A percentile compares a stretch with the other conserved stretches of the same genome.
Conservation (phyloP, 23 tunicate genomes). For the Botrylloides violaceus region DNA sequence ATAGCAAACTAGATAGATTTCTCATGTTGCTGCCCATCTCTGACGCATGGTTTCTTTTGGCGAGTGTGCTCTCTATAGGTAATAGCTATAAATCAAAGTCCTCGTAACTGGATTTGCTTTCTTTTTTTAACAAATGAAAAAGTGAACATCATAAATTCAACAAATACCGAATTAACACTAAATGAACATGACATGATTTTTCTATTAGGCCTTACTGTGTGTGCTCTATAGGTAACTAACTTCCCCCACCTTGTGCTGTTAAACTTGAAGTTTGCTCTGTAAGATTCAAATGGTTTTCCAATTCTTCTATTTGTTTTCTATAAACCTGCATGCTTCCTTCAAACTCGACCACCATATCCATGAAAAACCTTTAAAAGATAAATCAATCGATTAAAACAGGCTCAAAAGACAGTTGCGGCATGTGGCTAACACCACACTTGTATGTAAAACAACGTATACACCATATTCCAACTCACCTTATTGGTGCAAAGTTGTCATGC, state of each 20-base stretch:
- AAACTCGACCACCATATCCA: slow-evolving; percentile 48
- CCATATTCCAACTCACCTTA: slow-evolving; percentile 30
- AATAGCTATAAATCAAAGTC: no score
- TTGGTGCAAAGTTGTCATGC: slow-evolving; percentile 74
- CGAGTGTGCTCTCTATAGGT: no score
- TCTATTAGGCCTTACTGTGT: no score
- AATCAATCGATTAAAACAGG: not conserved
- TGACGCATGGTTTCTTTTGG: no score
- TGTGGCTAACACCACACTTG: not conserved
- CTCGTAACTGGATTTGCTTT: no score
- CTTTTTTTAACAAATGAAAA: no score
- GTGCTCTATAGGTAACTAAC: no score
- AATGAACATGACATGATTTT: no score
- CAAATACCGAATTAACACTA: no score
- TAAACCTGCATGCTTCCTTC: slow-evolving; percentile 67
- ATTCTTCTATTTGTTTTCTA: slow-evolving; percentile 71
- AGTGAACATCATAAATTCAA: no score
- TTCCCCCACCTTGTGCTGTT: slow-evolving; percentile 82
- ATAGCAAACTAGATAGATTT: no score
- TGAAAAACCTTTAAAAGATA: slow-evolving; percentile 63
- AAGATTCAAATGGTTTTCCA: slow-evolving; percentile 70
- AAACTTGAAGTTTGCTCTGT: slow-evolving; percentile 31
- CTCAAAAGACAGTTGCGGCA: not conserved
- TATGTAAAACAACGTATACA: not conserved
- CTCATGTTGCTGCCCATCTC: no score